Conservation (phyloP, 2,888 invertebrate species). For the Branchipolynoe longqiensis region DNA sequence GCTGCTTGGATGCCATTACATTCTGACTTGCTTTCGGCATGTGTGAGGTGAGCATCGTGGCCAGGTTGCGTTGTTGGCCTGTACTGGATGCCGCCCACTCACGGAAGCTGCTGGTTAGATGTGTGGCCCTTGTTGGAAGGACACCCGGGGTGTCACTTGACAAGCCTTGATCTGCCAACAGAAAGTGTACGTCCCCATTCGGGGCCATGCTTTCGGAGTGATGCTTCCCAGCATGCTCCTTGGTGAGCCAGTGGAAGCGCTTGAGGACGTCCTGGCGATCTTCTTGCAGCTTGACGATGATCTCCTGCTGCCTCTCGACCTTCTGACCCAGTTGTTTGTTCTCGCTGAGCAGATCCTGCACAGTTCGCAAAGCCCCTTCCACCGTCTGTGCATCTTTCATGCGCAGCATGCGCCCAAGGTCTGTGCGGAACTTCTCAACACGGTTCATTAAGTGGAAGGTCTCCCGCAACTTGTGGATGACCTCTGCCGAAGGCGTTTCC, state of each 20-base stretch:
- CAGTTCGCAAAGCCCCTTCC: conserved; percentile 33
- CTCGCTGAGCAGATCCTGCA: conserved; percentile 39
- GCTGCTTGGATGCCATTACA: not conserved
- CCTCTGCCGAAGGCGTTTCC: conserved; percentile 41
- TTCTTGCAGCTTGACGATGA: conserved; percentile 40
- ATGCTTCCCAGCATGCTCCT: conserved; percentile 13
- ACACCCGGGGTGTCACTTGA: not conserved
- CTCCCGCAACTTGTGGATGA: conserved; percentile 45
- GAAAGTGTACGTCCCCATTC: too few species aligned
- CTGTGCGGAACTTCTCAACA: conserved; percentile 14
- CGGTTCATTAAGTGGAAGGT: conserved; percentile 35
- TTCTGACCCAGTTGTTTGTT: conserved; percentile 12
- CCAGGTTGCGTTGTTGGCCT: conserved; percentile 14
- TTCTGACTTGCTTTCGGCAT: not conserved
- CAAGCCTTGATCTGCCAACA: not conserved
- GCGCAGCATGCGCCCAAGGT: conserved; percentile 14
- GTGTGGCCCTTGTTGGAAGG: not conserved
- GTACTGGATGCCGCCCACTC: not conserved
- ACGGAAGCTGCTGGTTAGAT: not conserved
- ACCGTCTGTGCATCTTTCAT: not conserved
- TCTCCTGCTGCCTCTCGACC: conserved; percentile 22
- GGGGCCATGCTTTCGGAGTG: conserved; percentile 28
- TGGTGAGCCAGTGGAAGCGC: conserved; percentile 26
- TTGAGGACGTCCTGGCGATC: conserved; percentile 20
- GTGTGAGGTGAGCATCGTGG: conserved; percentile 25